Evolutionary conservation across 2,113 vertebrate species (phyloP), one percentile per base, ranked within the genome.

Genomic region (Pyxicephalus adspersus): DNA sequence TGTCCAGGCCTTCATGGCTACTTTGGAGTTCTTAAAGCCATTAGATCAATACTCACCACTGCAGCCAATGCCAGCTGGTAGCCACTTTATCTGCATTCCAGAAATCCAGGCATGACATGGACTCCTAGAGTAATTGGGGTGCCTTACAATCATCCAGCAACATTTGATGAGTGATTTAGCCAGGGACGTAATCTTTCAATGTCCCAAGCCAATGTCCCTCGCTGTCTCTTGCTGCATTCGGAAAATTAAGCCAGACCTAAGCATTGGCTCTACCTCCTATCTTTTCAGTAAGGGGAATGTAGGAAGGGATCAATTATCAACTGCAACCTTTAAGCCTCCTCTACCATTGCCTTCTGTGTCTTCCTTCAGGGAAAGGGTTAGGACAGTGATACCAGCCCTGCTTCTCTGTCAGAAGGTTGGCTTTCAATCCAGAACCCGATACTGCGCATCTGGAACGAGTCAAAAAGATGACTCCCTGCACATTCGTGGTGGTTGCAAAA

Each of bases 401-500:
- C 19, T 64, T 54, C 60, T 81, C 68, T 80, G 67, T 61, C 50
- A 81, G 68, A 65, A 68, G 34, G 60, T 16, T 26, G 22, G 51
- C 50, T 22, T 34, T 72, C 19, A 64, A 31, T 81, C 78, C 31
- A 31, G 22, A 34, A 70, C 54, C 18, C 26, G 22, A 70, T 61
- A 23, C 29, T 31, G n/a, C 28, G 31, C n/a, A n/a, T 72, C 50
- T 61, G 45, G 25, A 80, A n/a, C 5, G 31, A 19, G 66, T 50
- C 55, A 61, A n/a, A 3, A 28, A 23, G 22, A 64, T 17, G 50
- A 60, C 77, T 81, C 79, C 38, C 45, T 74, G 23, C 68, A 73
- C 63, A 66, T 54, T 38, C 28, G 18, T 67, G 76, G 64, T 78
- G 76, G 71, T 55, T 54, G n/a, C 61, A 54, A 73, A 81, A 75